Percentiles rank a stretch among this genome's conserved stretches.
phyloP scores from a whole-genome alignment of 2,888 invertebrate species.

The Dryadula phaetusa region DNA sequence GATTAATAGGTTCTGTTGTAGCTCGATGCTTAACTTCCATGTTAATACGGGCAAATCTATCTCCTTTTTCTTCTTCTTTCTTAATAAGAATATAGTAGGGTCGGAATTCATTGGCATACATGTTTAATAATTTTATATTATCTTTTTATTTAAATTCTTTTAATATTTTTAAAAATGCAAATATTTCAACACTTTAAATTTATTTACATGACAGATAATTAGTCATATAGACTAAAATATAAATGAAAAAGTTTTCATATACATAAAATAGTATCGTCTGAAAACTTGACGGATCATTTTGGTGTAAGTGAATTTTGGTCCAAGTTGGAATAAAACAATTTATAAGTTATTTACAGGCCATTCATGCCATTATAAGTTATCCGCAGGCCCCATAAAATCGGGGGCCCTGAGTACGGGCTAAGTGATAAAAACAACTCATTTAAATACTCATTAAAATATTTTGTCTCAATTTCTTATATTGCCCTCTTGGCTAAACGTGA shows the following conservation, averaged over 20 bases:
- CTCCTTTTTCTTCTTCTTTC: conserved; percentile 79
- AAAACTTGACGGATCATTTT: too few species aligned
- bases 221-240: not conserved
- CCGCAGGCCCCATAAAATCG: too few species aligned
- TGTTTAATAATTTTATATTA: conserved; percentile 26
- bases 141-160: not conserved
- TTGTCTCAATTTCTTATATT: too few species aligned
- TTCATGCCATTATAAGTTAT: too few species aligned
- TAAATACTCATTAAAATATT: too few species aligned
- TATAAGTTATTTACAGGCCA: too few species aligned
- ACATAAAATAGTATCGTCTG: too few species aligned
- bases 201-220: not conserved
- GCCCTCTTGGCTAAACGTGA: too few species aligned
- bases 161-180: not conserved
- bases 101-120: conserved; percentile 63
- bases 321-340: too few species aligned
- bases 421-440: too few species aligned
- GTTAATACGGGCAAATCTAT: conserved; percentile 69
- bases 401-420: too few species aligned
- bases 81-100: conserved; percentile 69
- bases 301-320: too few species aligned
- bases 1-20: conserved; percentile 60
- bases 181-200: conserved; percentile 3
- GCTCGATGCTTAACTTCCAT: conserved; percentile 71
- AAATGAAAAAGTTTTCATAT: not conserved